phyloP scores from a whole-genome alignment of 1,140 invertebrate genomes.

The Onthophagus taurus region DNA sequence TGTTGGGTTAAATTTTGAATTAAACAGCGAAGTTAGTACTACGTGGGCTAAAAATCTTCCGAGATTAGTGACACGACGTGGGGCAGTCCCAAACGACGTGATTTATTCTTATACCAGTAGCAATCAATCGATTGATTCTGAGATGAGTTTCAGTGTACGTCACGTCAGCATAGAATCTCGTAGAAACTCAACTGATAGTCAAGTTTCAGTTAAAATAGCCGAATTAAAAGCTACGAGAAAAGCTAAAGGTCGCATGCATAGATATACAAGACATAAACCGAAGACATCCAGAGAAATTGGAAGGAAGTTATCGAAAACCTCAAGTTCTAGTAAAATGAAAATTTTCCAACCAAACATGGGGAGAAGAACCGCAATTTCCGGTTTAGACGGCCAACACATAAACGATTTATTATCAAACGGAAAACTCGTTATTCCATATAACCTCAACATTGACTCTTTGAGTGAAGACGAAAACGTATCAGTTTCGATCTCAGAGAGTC shows the following conservation, averaged over 20 bases:
- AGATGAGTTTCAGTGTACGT: slow-evolving; percentile 67
- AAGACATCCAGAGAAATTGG: slow-evolving; percentile 18
- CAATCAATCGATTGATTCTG: slow-evolving; percentile 56
- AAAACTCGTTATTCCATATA: slow-evolving; percentile 44
- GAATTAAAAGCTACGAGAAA: slow-evolving; percentile 63
- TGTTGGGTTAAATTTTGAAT: slow-evolving; percentile 75
- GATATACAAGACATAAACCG: slow-evolving; percentile 23
- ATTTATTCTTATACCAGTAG: slow-evolving; percentile 52
- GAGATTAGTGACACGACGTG: slow-evolving; percentile 71
- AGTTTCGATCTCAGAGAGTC: slow-evolving; percentile 42
- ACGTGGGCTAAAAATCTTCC: slow-evolving; percentile 84
- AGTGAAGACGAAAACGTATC: slow-evolving; percentile 46
- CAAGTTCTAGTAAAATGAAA: slow-evolving; percentile 59
- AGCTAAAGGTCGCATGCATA: slow-evolving; percentile 34
- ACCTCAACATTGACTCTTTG: slow-evolving; percentile 42
- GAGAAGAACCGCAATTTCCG: slow-evolving; percentile 45
- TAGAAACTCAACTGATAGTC: slow-evolving; percentile 74
- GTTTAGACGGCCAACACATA: slow-evolving; percentile 44
- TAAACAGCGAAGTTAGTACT: slow-evolving; percentile 70
- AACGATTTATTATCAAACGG: slow-evolving; percentile 44
- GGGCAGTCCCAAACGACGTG: slow-evolving; percentile 56
- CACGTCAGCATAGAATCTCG: slow-evolving; percentile 74
- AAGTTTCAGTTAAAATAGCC: slow-evolving; percentile 70
- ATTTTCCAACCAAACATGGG: slow-evolving; percentile 43
- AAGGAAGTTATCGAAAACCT: slow-evolving; percentile 42